Conservation (phyloP, 2,888 invertebrate genomes). For the Rhimphoctona megacephalus region DNA sequence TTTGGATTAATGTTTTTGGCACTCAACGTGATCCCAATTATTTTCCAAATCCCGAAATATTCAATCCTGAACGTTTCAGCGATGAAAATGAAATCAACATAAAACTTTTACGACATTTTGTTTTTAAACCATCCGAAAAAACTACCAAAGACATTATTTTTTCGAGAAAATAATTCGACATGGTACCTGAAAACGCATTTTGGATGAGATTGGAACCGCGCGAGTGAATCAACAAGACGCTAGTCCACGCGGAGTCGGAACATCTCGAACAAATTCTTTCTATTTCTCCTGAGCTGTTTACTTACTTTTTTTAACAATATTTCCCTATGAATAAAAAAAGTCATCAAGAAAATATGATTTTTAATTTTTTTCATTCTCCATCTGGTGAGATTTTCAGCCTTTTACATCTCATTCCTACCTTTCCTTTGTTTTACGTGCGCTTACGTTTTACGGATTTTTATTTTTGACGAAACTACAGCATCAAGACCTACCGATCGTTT, state of each 20-base stretch:
- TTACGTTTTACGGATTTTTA: too few species aligned
- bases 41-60: constrained; percentile 69
- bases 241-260: not conserved
- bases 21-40: constrained; percentile 74
- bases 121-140: constrained; percentile 78
- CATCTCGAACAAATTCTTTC: not conserved
- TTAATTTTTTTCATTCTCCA: too few species aligned
- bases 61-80: constrained; percentile 70
- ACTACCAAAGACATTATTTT: constrained; percentile 82
- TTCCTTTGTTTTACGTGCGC: too few species aligned
- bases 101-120: constrained; percentile 59
- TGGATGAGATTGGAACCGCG: constrained; percentile 61
- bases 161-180: constrained; percentile 36
- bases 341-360: too few species aligned
- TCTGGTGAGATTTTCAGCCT: too few species aligned
- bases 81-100: constrained; percentile 65
- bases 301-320: too few species aligned
- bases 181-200: constrained; percentile 55
- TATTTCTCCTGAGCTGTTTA: too few species aligned
- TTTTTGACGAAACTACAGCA: too few species aligned
- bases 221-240: not conserved
- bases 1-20: constrained; percentile 69
- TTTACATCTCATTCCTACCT: too few species aligned
- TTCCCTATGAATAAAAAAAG: too few species aligned
- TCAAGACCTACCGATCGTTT: too few species aligned